Base-by-base conservation (phyloP, 2,888 invertebrate genomes). In the Lasioglossum vierecki region DNA sequence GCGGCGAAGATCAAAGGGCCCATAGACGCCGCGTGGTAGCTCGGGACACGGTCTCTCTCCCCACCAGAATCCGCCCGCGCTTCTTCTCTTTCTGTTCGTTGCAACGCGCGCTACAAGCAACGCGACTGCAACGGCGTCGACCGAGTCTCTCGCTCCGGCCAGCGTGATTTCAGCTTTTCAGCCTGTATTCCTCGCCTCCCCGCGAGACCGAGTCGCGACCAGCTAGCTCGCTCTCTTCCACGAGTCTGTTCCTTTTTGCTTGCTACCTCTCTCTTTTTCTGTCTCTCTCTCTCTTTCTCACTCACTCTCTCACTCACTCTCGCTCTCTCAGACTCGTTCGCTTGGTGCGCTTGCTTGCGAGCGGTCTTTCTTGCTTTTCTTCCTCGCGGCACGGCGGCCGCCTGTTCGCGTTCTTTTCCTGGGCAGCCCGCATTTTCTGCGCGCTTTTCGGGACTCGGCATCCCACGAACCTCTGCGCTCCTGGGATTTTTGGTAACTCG, bases 1-100 rank as follows among this genome's bases (percentile, higher is more conserved):
- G 94, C 94, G 95, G 95, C 93, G 80, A 94, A 95, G 92, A 95
- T 95, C 95, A 95, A 95, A 95, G 94, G 93, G 91, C 89, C 89
- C 87, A 88, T 91, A 91, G 93, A 92, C 89, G 88, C 92, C 92
- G 91, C 92, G 91, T 93, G 92, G 92, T 92, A 93, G 93, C 93
- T 89, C 89, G 81, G 86, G 80, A 88, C 88, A 87, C 84, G 79
- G 78, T 76, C 53, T 53, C 83, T 39, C 76, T 82, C 83, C 83
- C 49, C 84, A 76, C 87, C 30, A 80, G n/a, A 5, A 30, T 63
- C 81, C 41, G 30, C 77, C 74, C 76, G 49, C 75, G 66, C 72
- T 35, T 22, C 18, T 39, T 80, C 87, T 80, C 86, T 80, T 70
- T 81, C 83, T 85, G 30, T 53, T 53, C 22, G 53, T 53, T 22